Base-by-base conservation (phyloP, 2,888 invertebrate species). In the Eupithecia exiguata region DNA sequence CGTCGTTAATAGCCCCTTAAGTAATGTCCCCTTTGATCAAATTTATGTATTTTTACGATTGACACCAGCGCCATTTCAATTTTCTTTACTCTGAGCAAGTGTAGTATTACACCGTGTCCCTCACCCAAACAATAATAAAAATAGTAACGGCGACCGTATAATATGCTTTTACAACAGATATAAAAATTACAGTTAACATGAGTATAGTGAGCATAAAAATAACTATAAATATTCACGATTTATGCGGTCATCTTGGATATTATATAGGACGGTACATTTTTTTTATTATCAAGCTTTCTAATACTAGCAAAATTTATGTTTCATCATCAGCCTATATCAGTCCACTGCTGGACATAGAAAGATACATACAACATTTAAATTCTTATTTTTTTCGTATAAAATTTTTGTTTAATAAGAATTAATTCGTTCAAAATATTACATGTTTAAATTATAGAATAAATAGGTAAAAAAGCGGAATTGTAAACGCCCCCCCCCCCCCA, bases 161-260 rank as follows among this genome's bases (percentile, higher is more conserved):
- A 78, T 73, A 68, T 69, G 46, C 61, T 77, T 78, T 80, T 80
- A 80, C 76, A 74, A 68, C 79, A 71, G 35, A 77, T 75, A 80
- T 80, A 80, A 80, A 80, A 78, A 77, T 79, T 80, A 80, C 78
- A 76, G 75, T 78, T 79, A 80, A 80, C 80, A 77, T 80, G 74
- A 80, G 78, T 75, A 71, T 75, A 78, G 78, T 78, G 67, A 75
- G 63, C 79, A 77, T 80, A 78, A 79, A 79, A 78, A 76, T 78
- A 72, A 72, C 75, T 67, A 80, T 80, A 82, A 82, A 82, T 80
- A 82, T 81, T 81, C 78, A 77, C 69, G 74, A 75, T 77, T 78
- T 68, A 63, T 75, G 77, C 73, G 76, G 74, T 68, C 46, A 63
- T 69, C 58, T 43, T 25, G 6, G 40, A 21, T 40, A 40, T 66